Evolutionary conservation across 2,113 vertebrate species (phyloP).

Genomic region (Colinus virginianus): DNA sequence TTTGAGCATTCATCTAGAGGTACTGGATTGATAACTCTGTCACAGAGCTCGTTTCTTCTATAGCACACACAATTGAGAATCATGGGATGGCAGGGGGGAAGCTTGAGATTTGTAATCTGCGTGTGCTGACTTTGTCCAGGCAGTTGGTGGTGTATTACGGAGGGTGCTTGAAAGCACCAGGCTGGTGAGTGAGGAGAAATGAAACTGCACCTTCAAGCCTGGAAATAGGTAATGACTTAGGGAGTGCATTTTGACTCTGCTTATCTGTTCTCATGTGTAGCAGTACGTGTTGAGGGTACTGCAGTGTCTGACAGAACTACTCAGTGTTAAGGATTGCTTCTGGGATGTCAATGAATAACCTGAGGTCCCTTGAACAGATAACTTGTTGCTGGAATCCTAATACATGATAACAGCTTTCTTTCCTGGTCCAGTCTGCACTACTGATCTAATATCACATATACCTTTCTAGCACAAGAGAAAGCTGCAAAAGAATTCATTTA

Average conservation of each 20-base stretch:
- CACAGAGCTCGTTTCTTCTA: not conserved
- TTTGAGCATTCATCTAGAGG: not conserved
- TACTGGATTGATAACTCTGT: not conserved
- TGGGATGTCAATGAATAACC: not conserved
- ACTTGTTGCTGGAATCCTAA: not conserved
- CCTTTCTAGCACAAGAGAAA: not conserved
- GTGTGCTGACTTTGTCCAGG: not conserved
- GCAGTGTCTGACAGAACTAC: not conserved
- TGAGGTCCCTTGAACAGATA: not conserved
- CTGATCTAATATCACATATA: not conserved
- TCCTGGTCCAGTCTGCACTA: not conserved
- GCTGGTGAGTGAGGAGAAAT: not conserved
- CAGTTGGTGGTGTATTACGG: not conserved
- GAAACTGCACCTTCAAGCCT: not conserved
- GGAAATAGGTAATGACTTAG: not conserved
- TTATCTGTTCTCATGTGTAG: not conserved
- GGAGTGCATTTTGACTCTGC: not conserved
- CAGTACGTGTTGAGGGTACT: accelerated
- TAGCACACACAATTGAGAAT: not conserved
- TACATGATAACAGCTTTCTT: not conserved
- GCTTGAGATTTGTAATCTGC: not conserved
- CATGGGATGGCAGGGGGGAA: not conserved
- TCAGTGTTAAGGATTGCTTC: not conserved
- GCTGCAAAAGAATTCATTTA: not conserved
- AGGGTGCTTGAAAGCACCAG: not conserved